Conservation (phyloP, 2,797 vertebrate genomes). For the Anisognathus igniventris region DNA sequence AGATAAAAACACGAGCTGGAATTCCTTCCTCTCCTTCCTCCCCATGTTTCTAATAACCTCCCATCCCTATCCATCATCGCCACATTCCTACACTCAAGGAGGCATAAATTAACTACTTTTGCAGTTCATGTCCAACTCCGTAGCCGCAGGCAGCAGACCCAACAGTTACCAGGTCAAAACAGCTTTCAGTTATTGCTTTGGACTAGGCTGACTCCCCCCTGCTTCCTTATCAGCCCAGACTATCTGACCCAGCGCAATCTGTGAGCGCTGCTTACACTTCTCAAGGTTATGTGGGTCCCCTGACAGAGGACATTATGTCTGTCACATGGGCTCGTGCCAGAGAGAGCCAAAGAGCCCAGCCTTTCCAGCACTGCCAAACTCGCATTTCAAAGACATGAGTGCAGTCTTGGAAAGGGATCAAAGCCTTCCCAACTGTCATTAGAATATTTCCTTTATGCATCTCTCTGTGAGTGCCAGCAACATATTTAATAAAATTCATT, state of each 20-base stretch:
- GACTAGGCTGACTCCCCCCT: constrained; percentile 17
- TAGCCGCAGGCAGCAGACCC: constrained; percentile 55
- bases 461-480: constrained; percentile 71
- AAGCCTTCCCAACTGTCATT: constrained; percentile 78
- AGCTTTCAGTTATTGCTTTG: constrained; percentile 25
- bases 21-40: constrained; percentile 56
- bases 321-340: constrained; percentile 66
- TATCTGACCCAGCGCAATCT: constrained; percentile 35
- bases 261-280: constrained; percentile 32
- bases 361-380: constrained; percentile 72
- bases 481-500: constrained; percentile 75
- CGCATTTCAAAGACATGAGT: constrained; percentile 79
- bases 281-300: constrained; percentile 67
- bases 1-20: constrained; percentile 54
- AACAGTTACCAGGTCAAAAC: constrained; percentile 46
- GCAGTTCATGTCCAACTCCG: constrained; percentile 53
- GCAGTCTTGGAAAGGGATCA: constrained; percentile 77
- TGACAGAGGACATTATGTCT: constrained; percentile 71
- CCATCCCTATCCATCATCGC: constrained; percentile 62
- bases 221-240: constrained; percentile 55
- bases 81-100: constrained; percentile 61
- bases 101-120: constrained; percentile 64
- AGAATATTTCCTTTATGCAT: constrained; percentile 80
- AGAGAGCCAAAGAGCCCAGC: constrained; percentile 70
- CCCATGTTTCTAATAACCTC: constrained; percentile 68